Percentiles rank a stretch among this genome's conserved stretches.
These are phyloP conservation scores for Brotogeris chrysoptera DNA, from an alignment of 2,797 vertebrate genomes.

Conservation along the genomic window DNA sequence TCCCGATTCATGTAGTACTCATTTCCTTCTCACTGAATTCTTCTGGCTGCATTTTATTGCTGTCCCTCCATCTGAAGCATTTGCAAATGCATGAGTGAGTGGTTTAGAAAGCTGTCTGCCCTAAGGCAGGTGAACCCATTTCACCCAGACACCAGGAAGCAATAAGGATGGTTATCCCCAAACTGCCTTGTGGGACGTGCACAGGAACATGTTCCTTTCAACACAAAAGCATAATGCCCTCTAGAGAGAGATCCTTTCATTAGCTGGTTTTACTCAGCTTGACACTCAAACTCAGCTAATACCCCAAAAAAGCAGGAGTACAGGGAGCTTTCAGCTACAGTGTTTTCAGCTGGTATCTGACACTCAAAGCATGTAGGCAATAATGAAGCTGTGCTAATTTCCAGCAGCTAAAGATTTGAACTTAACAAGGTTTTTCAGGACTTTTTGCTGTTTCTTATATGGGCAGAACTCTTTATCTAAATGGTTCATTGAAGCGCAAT, in stretches of 20 bases:
- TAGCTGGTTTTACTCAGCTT: neutral
- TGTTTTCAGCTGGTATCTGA: neutral
- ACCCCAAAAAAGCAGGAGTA: neutral
- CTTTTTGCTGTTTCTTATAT: neutral
- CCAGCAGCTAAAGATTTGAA: neutral
- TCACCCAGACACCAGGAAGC: neutral
- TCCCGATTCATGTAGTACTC: neutral
- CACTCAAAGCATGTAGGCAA: neutral
- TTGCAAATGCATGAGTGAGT: neutral
- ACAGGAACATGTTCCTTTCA: neutral
- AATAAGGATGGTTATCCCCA: neutral
- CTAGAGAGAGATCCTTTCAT: neutral
- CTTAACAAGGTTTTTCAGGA: neutral
- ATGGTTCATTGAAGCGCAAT: neutral
- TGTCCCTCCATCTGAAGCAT: neutral
- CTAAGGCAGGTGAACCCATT: neutral
- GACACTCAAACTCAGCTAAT: neutral
- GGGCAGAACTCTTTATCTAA: neutral
- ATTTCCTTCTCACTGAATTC: neutral
- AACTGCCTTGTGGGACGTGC: neutral
- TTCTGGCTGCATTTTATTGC: constrained; percentile 1
- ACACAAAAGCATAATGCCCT: neutral
- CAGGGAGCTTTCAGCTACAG: neutral
- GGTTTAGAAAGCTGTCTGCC: neutral
- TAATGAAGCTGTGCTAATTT: constrained; percentile 2